Conservation (phyloP, 2,888 invertebrate genomes). For the Entomobrya multifasciata region DNA sequence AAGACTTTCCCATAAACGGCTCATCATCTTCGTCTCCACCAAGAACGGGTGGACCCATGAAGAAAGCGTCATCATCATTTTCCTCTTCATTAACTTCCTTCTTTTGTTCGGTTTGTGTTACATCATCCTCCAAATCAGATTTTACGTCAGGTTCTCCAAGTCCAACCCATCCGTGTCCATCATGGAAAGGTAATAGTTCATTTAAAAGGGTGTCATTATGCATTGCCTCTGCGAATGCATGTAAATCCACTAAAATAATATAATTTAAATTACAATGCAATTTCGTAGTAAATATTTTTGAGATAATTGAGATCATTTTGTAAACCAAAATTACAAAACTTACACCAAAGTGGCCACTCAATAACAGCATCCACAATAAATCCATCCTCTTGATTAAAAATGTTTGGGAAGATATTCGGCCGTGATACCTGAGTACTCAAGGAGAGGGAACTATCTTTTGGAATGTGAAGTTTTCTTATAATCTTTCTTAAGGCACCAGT, state of each 20-base stretch:
- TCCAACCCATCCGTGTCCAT: not conserved
- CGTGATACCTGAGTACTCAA: slow-evolving; percentile 58
- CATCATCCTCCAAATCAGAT: not conserved
- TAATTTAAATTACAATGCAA: not conserved
- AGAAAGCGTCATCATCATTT: slow-evolving; percentile 2
- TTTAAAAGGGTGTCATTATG: not conserved
- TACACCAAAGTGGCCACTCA: slow-evolving; percentile 62
- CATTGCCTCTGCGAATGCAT: slow-evolving; percentile 52
- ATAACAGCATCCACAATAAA: slow-evolving; percentile 67
- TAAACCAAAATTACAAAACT: slow-evolving; percentile 18
- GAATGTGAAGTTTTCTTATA: slow-evolving; percentile 52
- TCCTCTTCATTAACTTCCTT: not conserved
- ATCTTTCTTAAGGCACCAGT: slow-evolving; percentile 15
- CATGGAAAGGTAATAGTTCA: not conserved
- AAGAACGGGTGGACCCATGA: not conserved
- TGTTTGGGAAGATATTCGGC: slow-evolving; percentile 65
- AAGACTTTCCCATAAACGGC: slow-evolving; percentile 4
- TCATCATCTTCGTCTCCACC: slow-evolving; percentile 6
- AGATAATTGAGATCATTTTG: no score
- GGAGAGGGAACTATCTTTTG: slow-evolving; percentile 51
- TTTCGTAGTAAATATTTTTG: no score
- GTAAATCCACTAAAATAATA: slow-evolving; percentile 58
- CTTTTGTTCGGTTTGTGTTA: no score
- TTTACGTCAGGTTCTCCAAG: no score
- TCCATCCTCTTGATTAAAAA: slow-evolving; percentile 60